Evolutionary conservation across 2,113 vertebrate genomes (phyloP), one percentile per base, ranked within the genome.

Genomic region (Rostratula benghalensis): DNA sequence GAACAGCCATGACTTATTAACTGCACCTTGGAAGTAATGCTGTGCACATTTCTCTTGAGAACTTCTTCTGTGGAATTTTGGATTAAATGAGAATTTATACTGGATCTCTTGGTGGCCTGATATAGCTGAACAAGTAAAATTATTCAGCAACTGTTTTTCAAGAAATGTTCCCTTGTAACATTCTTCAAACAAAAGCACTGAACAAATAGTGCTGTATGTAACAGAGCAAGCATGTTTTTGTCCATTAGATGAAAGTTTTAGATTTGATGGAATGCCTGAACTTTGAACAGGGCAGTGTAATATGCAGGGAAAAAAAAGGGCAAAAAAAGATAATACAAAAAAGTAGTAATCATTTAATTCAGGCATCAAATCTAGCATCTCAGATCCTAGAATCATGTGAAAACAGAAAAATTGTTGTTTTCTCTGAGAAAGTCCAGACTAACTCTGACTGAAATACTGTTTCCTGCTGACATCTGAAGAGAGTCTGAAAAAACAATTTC

Each of bases 11-110:
- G 23, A 80, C 82, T 89, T 92, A 76, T 25, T 77, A 83, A 84
- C 45, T 81, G 24, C 3, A 7, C 13, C 69, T 95, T 94, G 76
- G 27, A 96, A 96, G 51, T 57, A 19, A n/a, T 79, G 41, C 31
- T 80, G 4, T 76, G 28, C 81, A 37, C 16, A 39, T 81, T 96
- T 91, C 80, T 75, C 74, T 90, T 83, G 64, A 95, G 68, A 90
- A 95, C 5, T 19, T 59, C 41, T 41, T 39, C 33, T 54, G 51
- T 39, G 45, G 54, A 93, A 93, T 87, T 95, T 81, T 79, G 45
- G 46, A 81, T 78, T 89, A 68, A 87, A 88, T 89, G 71, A 71
- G 41, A 94, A 93, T 95, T 95, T 93, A 76, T 64, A 86, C 21
- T 90, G 45, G 56, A 79, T 83, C 14, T 70, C 41, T 68, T 67